Evolutionary conservation across 1,140 invertebrate genomes (phyloP), one percentile per base, ranked within the genome.

Genomic region (Drosophila ohnishii): DNA sequence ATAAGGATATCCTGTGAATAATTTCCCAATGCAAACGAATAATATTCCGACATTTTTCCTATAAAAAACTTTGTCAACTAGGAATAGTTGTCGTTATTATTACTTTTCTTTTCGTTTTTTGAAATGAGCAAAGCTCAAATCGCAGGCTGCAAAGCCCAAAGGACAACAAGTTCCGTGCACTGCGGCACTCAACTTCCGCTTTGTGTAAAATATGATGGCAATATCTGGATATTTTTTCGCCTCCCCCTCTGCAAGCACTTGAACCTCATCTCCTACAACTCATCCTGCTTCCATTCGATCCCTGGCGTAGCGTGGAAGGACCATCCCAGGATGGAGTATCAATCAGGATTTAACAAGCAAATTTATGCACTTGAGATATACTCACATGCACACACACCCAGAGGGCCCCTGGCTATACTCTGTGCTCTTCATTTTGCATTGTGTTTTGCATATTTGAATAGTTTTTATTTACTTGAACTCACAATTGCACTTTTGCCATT

Each of bases 391-490:
- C 59, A 64, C 59, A 35, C 19, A 37, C 19, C 51, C 51, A 22
- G 32, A 30, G 44, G 9, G 67, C 34, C 53, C 34, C 61, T 14
- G 53, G 71, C 44, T 35, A 39, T 30, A 48, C 67, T 58, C 45
- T 42, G 61, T 57, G 44, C 74, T 70, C 44, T 87, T 87, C 80
- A 87, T 87, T 79, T 80, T 87, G 72, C 71, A 83, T 83, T 87
- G 80, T 88, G 74, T 79, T 89, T 89, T 88, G 81, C 85, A 88
- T 88, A 88, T 88, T 89, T 89, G 80, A 88, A 85, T 78, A 85
- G 81, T 89, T 88, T 88, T 89, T 89, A 88, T 89, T 88, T 89
- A 88, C 85, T 89, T 89, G 78, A 89, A 88, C 85, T 88, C 81
- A 81, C 85, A 88, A 88, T 88, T 88, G 85, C 85, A 88, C 85